These are phyloP conservation scores for Diarsia rubi DNA, from an alignment of 2,888 invertebrate species.

Conservation along the genomic window DNA sequence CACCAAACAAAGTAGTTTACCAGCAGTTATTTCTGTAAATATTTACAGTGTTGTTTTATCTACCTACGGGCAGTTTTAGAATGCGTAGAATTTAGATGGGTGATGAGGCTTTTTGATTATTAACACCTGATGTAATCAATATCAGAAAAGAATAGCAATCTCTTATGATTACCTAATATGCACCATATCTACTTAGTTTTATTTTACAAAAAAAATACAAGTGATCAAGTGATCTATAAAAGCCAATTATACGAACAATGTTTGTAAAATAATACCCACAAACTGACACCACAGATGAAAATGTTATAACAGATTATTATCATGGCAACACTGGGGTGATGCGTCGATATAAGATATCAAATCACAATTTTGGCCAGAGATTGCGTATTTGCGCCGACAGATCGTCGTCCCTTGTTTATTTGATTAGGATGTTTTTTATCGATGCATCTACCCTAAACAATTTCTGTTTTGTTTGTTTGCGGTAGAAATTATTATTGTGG, in stretches of 20 bases:
- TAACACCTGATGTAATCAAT: neutral
- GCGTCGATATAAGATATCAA: slow-evolving; percentile 82
- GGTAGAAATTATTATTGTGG: slow-evolving; percentile 69
- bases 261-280: slow-evolving; percentile 62
- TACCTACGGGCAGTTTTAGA: neutral
- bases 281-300: slow-evolving; percentile 70
- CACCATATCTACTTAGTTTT: neutral
- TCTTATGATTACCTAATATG: neutral
- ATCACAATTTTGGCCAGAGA: slow-evolving; percentile 85
- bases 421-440: slow-evolving; percentile 81
- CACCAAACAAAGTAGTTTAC: neutral
- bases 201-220: neutral
- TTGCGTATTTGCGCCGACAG: slow-evolving; percentile 84
- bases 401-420: slow-evolving; percentile 83
- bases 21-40: neutral
- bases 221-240: slow-evolving; percentile 21
- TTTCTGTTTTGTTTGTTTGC: slow-evolving; percentile 72
- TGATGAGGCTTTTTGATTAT: neutral
- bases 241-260: slow-evolving; percentile 55
- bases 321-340: slow-evolving; percentile 68
- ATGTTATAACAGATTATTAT: slow-evolving; percentile 75
- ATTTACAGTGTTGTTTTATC: neutral
- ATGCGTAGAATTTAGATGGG: neutral
- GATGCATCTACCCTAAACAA: slow-evolving; percentile 77
- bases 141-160: neutral